Percentiles rank a stretch among this genome's conserved stretches.
phyloP scores from a whole-genome alignment of 2,113 vertebrate genomes.

The Toxotes jaculatrix region DNA sequence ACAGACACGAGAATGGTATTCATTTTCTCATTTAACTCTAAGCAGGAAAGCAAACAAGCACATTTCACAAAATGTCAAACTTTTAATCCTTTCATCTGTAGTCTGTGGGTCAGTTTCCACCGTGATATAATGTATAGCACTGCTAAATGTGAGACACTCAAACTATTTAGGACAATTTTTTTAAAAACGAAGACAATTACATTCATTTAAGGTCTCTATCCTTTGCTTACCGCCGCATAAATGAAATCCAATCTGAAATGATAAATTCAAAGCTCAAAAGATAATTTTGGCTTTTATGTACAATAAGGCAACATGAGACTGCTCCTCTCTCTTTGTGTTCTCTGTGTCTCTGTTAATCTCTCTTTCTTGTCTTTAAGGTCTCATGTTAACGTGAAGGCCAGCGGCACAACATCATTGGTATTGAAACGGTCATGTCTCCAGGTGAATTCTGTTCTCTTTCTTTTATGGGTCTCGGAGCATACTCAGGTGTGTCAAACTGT shows the following conservation, averaged over 20 bases:
- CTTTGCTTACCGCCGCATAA: neutral
- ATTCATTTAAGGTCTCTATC: neutral
- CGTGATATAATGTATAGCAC: neutral
- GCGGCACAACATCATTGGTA: constrained; percentile 49
- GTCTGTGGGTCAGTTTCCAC: neutral
- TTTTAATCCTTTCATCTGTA: neutral
- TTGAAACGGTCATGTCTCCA: constrained; percentile 64
- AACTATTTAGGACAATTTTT: neutral
- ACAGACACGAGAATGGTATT: neutral
- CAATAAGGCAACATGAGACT: neutral
- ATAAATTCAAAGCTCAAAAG: neutral
- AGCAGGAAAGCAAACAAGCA: neutral
- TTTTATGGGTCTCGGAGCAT: constrained; percentile 36
- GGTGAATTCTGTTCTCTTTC: constrained; percentile 69
- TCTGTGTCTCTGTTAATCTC: neutral
- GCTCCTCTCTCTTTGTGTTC: neutral
- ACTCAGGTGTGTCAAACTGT: constrained; percentile 69
- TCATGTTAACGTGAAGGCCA: constrained; percentile 33
- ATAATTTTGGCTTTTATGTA: neutral
- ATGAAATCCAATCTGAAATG: neutral
- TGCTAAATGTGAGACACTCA: neutral
- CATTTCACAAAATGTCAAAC: neutral
- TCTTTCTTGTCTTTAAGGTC: constrained; percentile 26
- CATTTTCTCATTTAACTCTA: neutral
- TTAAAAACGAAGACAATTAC: neutral